A percentile compares a stretch with the other conserved stretches of the same genome.
phyloP scores from a whole-genome alignment of 2,113 vertebrate genomes.

The Onychostoma macrolepis region DNA sequence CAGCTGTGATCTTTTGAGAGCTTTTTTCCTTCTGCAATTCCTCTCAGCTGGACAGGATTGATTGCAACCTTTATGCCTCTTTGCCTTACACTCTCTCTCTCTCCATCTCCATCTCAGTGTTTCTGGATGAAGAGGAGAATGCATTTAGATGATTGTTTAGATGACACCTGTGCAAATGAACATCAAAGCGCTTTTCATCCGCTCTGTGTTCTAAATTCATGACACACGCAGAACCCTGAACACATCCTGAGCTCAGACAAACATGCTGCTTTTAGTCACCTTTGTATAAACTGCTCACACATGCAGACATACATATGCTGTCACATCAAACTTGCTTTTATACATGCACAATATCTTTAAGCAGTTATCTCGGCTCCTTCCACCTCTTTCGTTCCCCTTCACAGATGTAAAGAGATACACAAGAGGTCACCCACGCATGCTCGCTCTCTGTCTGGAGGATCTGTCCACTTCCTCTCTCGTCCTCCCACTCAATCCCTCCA shows the following conservation, averaged over 20 bases:
- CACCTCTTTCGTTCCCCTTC: not conserved
- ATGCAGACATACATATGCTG: slow-evolving; percentile 37
- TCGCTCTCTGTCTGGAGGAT: slow-evolving; percentile 46
- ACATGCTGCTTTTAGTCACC: slow-evolving; percentile 37
- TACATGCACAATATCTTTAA: slow-evolving; percentile 54
- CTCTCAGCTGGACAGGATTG: not conserved
- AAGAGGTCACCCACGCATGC: slow-evolving; percentile 43
- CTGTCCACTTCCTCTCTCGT: slow-evolving; percentile 38
- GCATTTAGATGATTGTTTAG: slow-evolving; percentile 38
- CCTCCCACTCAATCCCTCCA: slow-evolving; percentile 48
- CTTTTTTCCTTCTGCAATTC: not conserved
- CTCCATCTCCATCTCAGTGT: not conserved
- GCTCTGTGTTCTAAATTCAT: slow-evolving; percentile 53
- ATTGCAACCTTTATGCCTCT: not conserved
- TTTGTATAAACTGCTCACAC: slow-evolving; percentile 24
- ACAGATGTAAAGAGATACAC: slow-evolving; percentile 28
- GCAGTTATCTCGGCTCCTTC: slow-evolving; percentile 18
- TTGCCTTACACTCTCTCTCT: slow-evolving; percentile 3
- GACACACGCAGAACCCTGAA: slow-evolving; percentile 38
- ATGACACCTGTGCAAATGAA: slow-evolving; percentile 42
- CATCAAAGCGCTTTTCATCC: slow-evolving; percentile 44
- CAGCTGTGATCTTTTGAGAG: not conserved
- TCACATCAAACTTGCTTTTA: slow-evolving; percentile 34
- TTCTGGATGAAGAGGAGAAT: slow-evolving; percentile 27
- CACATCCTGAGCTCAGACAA: slow-evolving; percentile 47